Percentiles rank a stretch among this genome's conserved stretches.
Evolutionary conservation across 1,140 invertebrate species (phyloP).

Genomic region (Helicoverpa zea): DNA sequence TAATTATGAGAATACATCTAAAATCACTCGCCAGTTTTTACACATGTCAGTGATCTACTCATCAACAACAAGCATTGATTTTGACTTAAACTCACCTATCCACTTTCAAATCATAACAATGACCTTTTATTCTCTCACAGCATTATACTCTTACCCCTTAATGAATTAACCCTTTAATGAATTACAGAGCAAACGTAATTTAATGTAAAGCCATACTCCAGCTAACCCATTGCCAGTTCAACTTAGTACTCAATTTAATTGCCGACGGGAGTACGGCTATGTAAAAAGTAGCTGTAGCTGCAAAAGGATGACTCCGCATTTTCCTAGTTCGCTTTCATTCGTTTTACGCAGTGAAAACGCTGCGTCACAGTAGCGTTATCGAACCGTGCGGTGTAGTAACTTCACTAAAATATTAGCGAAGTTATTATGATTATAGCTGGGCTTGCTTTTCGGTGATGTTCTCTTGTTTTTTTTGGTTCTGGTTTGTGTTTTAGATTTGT

Average conservation of each 20-base stretch:
- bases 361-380: constrained; percentile 49
- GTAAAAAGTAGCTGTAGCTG: constrained; percentile 39
- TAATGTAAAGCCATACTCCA: constrained; percentile 13
- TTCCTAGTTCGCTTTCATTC: constrained; percentile 43
- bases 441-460: not conserved
- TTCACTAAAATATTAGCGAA: constrained; percentile 43
- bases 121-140: not conserved
- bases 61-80: no score
- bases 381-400: constrained; percentile 35
- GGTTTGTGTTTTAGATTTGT: not conserved
- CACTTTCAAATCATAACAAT: no score
- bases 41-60: no score
- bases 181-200: constrained; percentile 9
- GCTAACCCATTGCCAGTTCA: constrained; percentile 1
- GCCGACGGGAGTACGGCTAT: constrained; percentile 38
- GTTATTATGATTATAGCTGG: constrained; percentile 8
- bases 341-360: constrained; percentile 51
- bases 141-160: not conserved
- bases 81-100: no score
- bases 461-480: not conserved
- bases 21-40: no score
- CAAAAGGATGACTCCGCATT: constrained; percentile 46
- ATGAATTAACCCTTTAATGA: constrained; percentile 9
- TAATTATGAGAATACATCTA: no score
- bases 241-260: constrained; percentile 47